Percentiles rank a stretch among this genome's conserved stretches.
These are phyloP conservation scores for Campylorhamphus procurvoides DNA, from an alignment of 2,113 vertebrate species.

Conservation along the genomic window DNA sequence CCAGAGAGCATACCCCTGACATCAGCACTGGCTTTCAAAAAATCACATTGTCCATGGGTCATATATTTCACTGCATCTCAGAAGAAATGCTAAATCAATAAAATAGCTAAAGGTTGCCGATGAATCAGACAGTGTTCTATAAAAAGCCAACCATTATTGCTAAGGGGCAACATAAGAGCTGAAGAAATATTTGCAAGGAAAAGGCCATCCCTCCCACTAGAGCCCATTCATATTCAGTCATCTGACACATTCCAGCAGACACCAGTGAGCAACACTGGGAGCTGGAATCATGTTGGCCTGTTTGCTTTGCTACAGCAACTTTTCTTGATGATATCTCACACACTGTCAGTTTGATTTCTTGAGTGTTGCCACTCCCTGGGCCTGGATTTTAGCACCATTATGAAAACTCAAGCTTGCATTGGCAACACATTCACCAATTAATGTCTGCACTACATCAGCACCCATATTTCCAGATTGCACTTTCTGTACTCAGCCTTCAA, in stretches of 20 bases:
- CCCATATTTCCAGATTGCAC: background rate
- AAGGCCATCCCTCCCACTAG: constrained; percentile 20
- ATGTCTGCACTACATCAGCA: background rate
- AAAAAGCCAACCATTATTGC: constrained; percentile 53
- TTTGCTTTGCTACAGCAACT: background rate
- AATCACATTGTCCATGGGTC: constrained; percentile 20
- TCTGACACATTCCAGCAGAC: background rate
- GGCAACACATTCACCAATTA: background rate
- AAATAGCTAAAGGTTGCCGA: constrained; percentile 67
- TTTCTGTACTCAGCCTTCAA: background rate
- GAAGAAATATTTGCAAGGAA: constrained; percentile 66
- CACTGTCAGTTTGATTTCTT: background rate
- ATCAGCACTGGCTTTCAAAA: constrained; percentile 23
- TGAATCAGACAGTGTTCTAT: constrained; percentile 59
- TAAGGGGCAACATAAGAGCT: constrained; percentile 40
- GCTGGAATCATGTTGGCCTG: rapidly evolving
- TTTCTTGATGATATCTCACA: background rate
- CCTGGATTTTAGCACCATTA: background rate
- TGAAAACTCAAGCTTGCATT: background rate
- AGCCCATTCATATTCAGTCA: background rate
- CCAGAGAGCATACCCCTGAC: constrained; percentile 12
- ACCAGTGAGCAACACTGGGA: background rate
- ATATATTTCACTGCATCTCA: constrained; percentile 55
- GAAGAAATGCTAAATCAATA: constrained; percentile 77
- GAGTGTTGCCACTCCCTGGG: background rate